Conservation (phyloP, 1,140 invertebrate genomes). For the Drusus annulatus region DNA sequence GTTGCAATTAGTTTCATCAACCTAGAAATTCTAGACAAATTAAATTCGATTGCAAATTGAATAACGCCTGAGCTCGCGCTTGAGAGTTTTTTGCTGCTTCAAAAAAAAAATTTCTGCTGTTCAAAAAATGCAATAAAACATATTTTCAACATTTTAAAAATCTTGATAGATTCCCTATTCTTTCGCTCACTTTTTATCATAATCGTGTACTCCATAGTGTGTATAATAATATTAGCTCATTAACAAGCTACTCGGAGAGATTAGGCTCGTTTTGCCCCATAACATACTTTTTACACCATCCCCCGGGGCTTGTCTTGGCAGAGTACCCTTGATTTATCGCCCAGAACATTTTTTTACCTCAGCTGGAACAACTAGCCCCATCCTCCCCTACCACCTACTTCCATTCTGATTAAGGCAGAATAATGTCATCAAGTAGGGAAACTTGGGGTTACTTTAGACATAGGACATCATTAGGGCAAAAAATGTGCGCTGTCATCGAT, state of each 20-base stretch:
- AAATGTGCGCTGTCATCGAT: constrained; percentile 14
- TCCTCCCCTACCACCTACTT: neutral
- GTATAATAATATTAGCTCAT: too few relatives aligned
- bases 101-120: too few relatives aligned
- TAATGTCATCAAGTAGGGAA: constrained; percentile 2
- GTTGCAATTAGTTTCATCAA: too few relatives aligned
- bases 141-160: too few relatives aligned
- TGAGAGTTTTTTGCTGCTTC: too few relatives aligned
- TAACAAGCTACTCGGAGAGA: constrained; percentile 8
- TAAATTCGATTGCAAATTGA: too few relatives aligned
- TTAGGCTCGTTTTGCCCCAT: neutral
- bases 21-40: too few relatives aligned
- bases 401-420: constrained; percentile 2
- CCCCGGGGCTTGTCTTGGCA: neutral
- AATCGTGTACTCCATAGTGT: too few relatives aligned
- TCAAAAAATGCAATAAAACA: too few relatives aligned
- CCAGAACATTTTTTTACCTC: neutral
- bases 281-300: neutral
- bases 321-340: constrained; percentile 8
- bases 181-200: too few relatives aligned
- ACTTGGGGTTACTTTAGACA: neutral
- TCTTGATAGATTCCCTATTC: too few relatives aligned
- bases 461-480: constrained; percentile 5
- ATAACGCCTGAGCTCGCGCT: too few relatives aligned
- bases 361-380: neutral